Conservation (phyloP, 1,140 invertebrate species). For the Anadara kagoshimensis region DNA sequence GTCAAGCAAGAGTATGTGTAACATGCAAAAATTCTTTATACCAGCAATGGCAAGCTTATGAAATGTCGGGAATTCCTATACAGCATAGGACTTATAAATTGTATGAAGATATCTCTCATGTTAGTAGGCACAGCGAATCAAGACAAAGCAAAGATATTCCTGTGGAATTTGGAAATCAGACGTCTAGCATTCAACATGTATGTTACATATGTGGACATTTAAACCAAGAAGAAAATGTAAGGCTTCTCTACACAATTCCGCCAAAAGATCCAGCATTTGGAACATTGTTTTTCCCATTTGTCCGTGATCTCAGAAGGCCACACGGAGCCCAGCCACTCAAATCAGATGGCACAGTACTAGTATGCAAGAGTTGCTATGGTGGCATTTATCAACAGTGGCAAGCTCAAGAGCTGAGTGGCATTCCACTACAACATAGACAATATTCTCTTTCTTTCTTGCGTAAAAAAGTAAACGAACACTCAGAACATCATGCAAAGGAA, state of each 20-base stretch:
- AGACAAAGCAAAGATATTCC: neutral
- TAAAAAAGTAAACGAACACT: conserved; percentile 11
- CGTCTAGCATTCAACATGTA: conserved; percentile 37
- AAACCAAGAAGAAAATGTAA: conserved; percentile 51
- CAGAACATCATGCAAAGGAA: neutral
- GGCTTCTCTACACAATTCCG: conserved; percentile 63
- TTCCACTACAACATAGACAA: conserved; percentile 85
- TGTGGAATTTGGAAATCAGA: neutral
- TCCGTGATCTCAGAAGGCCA: conserved; percentile 80
- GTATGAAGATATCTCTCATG: conserved; percentile 51
- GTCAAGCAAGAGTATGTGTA: conserved; percentile 82
- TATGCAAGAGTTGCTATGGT: conserved; percentile 87
- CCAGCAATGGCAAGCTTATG: conserved; percentile 85
- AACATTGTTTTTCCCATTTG: conserved; percentile 88
- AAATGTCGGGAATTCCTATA: conserved; percentile 70
- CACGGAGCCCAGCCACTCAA: conserved; percentile 77
- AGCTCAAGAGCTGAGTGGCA: conserved; percentile 85
- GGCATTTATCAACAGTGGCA: conserved; percentile 92
- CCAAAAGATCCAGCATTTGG: conserved; percentile 41
- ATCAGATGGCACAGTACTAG: conserved; percentile 83
- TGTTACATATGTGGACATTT: conserved; percentile 72
- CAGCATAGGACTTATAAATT: conserved; percentile 69
- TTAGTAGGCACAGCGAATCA: conserved; percentile 14
- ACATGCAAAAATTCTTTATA: conserved; percentile 88
- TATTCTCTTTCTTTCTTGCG: conserved; percentile 57